Evolutionary conservation across 2,797 vertebrate genomes (phyloP).

Genomic region (Rousettus madagascariensis): DNA sequence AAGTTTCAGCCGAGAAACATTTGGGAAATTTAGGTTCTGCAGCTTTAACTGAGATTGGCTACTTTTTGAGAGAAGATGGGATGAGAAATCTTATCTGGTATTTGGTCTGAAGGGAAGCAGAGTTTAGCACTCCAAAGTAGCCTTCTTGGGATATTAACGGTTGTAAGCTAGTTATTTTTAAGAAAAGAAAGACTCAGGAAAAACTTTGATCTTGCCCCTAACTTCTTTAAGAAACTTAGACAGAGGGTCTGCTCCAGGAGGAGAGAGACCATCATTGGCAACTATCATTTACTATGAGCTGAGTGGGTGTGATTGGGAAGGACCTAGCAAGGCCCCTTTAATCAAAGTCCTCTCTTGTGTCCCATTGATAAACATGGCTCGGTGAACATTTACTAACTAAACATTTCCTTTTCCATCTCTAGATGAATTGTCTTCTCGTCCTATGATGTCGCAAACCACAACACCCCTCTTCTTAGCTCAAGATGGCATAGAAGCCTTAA

Average conservation of each 20-base stretch:
- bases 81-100: constrained; percentile 14
- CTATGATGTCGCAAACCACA: not conserved
- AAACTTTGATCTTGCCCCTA: not conserved
- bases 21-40: not conserved
- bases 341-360: not conserved
- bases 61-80: not conserved
- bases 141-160: not conserved
- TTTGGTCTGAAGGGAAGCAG: not conserved
- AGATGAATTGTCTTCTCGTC: not conserved
- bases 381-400: not conserved
- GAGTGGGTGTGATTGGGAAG: not conserved
- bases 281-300: not conserved
- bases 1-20: constrained; percentile 18
- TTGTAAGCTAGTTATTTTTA: not conserved
- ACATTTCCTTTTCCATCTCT: not conserved
- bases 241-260: not conserved
- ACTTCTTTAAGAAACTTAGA: not conserved
- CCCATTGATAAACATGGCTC: not conserved
- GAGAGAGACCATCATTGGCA: not conserved
- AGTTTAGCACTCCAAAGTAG: not conserved
- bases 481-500: not conserved
- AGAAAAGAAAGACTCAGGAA: not conserved
- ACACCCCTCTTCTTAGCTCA: not conserved
- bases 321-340: not conserved
- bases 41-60: not conserved